Evolutionary conservation across 2,113 vertebrate genomes (phyloP).

Genomic region (Cyrtonyx montezumae): DNA sequence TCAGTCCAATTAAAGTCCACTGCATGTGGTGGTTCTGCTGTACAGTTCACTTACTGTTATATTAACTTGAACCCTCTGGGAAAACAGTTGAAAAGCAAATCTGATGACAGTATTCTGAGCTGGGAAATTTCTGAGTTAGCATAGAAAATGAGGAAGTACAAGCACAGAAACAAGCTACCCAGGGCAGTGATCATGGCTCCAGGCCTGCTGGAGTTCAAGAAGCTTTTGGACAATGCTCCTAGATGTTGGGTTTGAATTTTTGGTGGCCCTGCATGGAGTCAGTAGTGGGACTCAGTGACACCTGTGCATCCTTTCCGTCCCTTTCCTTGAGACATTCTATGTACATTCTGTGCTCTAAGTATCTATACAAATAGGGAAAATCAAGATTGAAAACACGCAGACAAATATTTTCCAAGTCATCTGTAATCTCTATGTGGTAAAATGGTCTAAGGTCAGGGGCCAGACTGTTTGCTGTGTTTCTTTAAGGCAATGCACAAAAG

Average conservation of each 20-base stretch:
- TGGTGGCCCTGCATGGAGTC: not conserved
- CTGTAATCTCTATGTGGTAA: not conserved
- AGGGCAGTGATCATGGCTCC: not conserved
- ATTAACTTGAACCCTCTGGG: not conserved
- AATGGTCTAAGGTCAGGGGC: not conserved
- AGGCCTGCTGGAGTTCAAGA: not conserved
- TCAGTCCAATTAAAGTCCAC: not conserved
- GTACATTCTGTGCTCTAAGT: not conserved
- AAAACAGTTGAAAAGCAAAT: not conserved
- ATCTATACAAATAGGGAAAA: not conserved
- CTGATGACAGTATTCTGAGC: not conserved
- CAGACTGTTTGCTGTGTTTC: not conserved
- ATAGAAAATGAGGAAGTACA: not conserved
- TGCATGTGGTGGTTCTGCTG: not conserved
- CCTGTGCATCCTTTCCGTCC: not conserved
- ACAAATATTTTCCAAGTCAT: not conserved
- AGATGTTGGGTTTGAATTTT: not conserved
- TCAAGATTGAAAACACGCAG: not conserved
- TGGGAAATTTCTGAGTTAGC: not conserved
- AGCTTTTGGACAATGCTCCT: not conserved
- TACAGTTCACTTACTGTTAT: not conserved
- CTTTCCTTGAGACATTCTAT: not conserved
- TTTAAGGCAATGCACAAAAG: not conserved
- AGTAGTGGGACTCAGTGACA: not conserved
- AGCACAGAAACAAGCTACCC: not conserved